Evolutionary conservation across 2,888 invertebrate species (phyloP).

Genomic region (Rhingia rostrata): DNA sequence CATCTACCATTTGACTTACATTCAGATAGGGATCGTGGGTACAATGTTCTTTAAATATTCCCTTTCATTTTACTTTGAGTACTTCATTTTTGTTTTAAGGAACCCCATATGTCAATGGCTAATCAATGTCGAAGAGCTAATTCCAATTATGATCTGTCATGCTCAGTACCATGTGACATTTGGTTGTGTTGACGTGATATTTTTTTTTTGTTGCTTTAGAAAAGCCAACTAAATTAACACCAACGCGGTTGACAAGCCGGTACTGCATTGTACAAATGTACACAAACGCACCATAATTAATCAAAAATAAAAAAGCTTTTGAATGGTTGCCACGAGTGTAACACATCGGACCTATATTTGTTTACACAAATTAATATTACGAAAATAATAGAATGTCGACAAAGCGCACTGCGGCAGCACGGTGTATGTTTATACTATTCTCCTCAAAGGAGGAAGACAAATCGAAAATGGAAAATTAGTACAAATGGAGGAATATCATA

Average conservation of each 20-base stretch:
- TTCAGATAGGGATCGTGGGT: slow-evolving; percentile 34
- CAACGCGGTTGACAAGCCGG: background rate
- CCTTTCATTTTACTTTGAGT: slow-evolving; percentile 2
- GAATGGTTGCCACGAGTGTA: slow-evolving; percentile 45
- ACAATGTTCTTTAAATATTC: slow-evolving; percentile 1
- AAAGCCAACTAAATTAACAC: slow-evolving; percentile 12
- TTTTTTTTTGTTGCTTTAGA: background rate
- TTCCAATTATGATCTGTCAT: slow-evolving; percentile 58
- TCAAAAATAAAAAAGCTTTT: slow-evolving; percentile 31
- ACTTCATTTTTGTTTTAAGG: slow-evolving; percentile 5
- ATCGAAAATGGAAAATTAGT: slow-evolving; percentile 33
- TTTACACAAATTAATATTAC: slow-evolving; percentile 51
- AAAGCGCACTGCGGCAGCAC: slow-evolving; percentile 13
- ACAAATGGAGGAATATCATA: slow-evolving; percentile 38
- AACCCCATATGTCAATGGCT: slow-evolving; percentile 49
- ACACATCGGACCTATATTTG: slow-evolving; percentile 46
- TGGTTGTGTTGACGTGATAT: slow-evolving; percentile 7
- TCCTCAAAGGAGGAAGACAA: background rate
- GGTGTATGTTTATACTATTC: slow-evolving; percentile 38
- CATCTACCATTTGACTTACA: slow-evolving; percentile 47
- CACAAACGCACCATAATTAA: slow-evolving; percentile 50
- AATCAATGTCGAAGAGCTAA: slow-evolving; percentile 54
- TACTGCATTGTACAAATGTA: slow-evolving; percentile 37
- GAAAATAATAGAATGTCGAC: slow-evolving; percentile 4
- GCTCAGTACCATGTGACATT: slow-evolving; percentile 38